Percentiles rank a stretch among this genome's conserved stretches.
These are phyloP conservation scores for Chalcosyrphus nemorum DNA, from an alignment of 2,888 invertebrate genomes.

Conservation along the genomic window DNA sequence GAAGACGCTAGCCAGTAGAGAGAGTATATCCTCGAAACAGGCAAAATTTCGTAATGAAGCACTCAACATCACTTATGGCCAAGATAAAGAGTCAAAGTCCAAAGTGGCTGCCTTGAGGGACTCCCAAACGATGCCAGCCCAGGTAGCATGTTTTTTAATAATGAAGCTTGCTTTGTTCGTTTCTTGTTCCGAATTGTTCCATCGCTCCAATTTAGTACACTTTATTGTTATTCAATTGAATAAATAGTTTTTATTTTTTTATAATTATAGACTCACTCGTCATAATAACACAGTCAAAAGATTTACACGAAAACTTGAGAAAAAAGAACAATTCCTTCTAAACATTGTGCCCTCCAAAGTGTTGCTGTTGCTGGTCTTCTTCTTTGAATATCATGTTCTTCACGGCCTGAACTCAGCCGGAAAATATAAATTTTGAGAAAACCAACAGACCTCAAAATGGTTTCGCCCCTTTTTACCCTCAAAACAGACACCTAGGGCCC, in stretches of 20 bases:
- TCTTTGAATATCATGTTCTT: background rate
- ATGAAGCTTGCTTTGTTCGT: no score
- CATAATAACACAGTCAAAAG: conserved; percentile 3
- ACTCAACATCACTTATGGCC: no score
- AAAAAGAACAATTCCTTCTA: background rate
- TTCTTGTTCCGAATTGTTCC: no score
- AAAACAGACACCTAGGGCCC: conserved; percentile 1
- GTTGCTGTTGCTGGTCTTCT: background rate
- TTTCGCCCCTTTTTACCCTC: conserved; percentile 37
- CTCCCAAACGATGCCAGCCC: no score
- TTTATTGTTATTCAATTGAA: background rate
- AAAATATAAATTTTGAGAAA: conserved; percentile 64
- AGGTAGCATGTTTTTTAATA: no score
- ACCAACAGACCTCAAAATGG: conserved; percentile 67
- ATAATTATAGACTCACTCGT: background rate
- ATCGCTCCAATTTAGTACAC: background rate
- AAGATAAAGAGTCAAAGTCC: no score
- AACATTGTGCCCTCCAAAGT: background rate
- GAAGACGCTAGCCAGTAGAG: no score
- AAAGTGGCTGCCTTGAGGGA: no score
- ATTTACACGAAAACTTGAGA: background rate
- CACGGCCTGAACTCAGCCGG: conserved; percentile 41
- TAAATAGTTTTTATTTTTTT: background rate
- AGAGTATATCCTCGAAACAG: no score
- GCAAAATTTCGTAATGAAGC: no score